Conservation (phyloP, 2,113 vertebrate species). For the Lepus timidus region DNA sequence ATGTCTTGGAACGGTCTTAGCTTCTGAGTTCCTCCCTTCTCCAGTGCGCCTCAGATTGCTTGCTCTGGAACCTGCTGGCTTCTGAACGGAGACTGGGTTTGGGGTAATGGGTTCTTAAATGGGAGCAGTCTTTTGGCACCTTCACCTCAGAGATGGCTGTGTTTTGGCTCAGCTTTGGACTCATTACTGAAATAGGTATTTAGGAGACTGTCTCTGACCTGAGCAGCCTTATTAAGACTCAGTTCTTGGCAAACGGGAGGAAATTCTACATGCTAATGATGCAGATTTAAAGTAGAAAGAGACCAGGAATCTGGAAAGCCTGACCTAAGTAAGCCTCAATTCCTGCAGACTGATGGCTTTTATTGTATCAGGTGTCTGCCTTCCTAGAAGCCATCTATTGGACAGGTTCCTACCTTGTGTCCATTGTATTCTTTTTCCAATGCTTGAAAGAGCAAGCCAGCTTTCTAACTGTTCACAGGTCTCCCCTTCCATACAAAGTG, state of each 20-base stretch:
- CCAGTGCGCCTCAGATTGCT: neutral
- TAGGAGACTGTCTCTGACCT: neutral
- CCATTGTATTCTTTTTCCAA: neutral
- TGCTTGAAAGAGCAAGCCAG: neutral
- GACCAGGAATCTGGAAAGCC: neutral
- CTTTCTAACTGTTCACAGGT: neutral
- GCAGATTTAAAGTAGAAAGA: neutral
- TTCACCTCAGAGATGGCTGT: neutral
- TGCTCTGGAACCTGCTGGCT: neutral
- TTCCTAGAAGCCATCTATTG: neutral
- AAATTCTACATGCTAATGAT: neutral
- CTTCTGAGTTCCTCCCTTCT: neutral
- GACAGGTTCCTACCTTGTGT: neutral
- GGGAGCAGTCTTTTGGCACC: neutral
- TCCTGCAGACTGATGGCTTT: neutral
- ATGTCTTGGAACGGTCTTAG: neutral
- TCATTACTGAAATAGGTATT: conserved; percentile 43
- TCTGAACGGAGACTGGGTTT: neutral
- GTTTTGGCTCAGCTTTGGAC: conserved; percentile 28
- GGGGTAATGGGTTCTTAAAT: neutral
- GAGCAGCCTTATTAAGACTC: neutral
- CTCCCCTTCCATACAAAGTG: neutral
- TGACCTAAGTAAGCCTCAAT: neutral
- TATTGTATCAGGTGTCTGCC: neutral
- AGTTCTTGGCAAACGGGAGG: neutral